Percentiles rank a stretch among this genome's conserved stretches.
Conservation (phyloP, 2,888 invertebrate genomes). For the Phaedon cochleariae region DNA sequence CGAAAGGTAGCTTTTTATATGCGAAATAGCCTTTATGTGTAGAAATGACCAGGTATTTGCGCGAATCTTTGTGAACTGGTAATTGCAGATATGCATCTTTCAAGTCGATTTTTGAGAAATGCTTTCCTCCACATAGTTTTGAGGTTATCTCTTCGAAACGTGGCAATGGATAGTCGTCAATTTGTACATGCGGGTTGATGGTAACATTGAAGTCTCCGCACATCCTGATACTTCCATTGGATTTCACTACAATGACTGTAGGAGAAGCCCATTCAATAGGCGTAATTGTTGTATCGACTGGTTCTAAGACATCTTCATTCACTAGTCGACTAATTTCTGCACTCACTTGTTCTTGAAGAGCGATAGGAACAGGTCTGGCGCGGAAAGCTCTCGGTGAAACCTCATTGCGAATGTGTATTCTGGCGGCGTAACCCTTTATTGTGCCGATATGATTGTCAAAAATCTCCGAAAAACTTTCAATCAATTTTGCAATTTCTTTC, state of each 20-base stretch:
- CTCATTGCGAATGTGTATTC: not conserved
- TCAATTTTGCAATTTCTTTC: too few species aligned
- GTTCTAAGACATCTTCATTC: conserved; percentile 36
- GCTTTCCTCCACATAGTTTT: not conserved
- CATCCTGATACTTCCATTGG: conserved; percentile 40
- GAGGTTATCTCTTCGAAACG: conserved; percentile 16
- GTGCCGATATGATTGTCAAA: too few species aligned
- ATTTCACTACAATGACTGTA: conserved; percentile 36
- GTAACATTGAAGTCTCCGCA: too few species aligned
- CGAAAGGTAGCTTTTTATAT: conserved; percentile 32
- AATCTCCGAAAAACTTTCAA: too few species aligned
- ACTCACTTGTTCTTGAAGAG: conserved; percentile 36
- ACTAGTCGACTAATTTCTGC: conserved; percentile 40
- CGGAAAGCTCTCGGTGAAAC: conserved; percentile 18
- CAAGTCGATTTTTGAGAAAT: not conserved
- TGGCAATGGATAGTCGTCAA: conserved; percentile 13
- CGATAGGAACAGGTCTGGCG: conserved; percentile 19
- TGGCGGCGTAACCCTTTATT: not conserved
- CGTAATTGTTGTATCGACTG: conserved; percentile 30
- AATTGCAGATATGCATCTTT: conserved; percentile 16
- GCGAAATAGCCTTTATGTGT: conserved; percentile 23
- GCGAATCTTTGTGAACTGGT: conserved; percentile 16
- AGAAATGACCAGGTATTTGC: conserved; percentile 14
- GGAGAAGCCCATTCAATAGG: conserved; percentile 44
- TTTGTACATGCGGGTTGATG: too few species aligned